Base-by-base conservation (phyloP, 2,888 invertebrate genomes). In the Lasioglossum pauxillum region DNA sequence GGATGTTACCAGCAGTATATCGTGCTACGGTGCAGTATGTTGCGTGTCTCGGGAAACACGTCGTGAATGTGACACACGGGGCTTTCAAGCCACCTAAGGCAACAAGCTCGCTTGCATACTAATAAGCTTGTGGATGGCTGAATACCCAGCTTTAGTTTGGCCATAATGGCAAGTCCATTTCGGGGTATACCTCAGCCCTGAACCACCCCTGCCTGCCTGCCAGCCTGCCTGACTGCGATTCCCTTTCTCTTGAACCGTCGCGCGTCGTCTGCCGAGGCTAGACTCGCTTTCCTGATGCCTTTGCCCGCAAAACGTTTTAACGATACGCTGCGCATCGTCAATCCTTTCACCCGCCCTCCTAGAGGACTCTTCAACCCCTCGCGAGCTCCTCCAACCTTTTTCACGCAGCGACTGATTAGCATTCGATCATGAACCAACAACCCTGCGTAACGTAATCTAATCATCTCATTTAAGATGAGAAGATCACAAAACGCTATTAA, bases 51-150 rank as follows among this genome's bases (percentile, higher is more conserved):
- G 90, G 92, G 91, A 92, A 93, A 93, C 93, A 92, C 92, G 92
- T 93, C 91, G 92, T 94, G 93, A 94, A 93, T 94, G 93, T 93
- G 93, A 94, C 93, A 93, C 93, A 92, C 92, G 91, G 91, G 92
- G 94, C 94, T 93, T 94, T 94, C 93, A 93, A 93, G 92, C 92
- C 91, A 94, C 93, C 94, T 93, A 93, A 93, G 93, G 93, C 93
- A 94, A 94, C 94, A 92, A 93, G 93, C 94, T 93, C 92, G 88
- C 94, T 94, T 93, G 94, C 95, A 94, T 94, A 94, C 94, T 94
- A 95, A 95, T 94, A 93, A 94, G 93, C 93, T 93, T 92, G 92
- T 91, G 93, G 92, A 94, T 94, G 90, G 92, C 91, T 93, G 93
- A 94, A 93, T 93, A 92, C 91, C 91, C 92, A 90, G 94, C 92